These are phyloP conservation scores for Drosophila ezoana DNA, from an alignment of 2,888 invertebrate genomes.

Conservation along the genomic window DNA sequence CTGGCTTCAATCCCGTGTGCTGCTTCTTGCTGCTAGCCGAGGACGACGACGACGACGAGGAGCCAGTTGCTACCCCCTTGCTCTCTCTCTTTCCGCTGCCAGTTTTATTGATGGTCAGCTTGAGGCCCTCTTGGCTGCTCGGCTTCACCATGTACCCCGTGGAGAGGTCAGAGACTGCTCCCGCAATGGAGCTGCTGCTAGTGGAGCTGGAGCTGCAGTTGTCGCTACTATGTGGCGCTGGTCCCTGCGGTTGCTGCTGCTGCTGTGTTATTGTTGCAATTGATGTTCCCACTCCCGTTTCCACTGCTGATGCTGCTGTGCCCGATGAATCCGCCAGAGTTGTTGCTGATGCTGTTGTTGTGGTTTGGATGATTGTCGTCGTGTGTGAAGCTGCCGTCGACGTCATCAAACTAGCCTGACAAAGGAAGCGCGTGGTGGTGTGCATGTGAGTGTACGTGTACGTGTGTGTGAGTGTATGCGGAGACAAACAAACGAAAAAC, in stretches of 20 bases:
- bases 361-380: slow-evolving; percentile 60
- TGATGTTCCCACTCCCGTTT: slow-evolving; percentile 23
- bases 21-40: slow-evolving; percentile 85
- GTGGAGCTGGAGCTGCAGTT: slow-evolving; percentile 31
- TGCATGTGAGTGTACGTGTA: slow-evolving; percentile 15
- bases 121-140: slow-evolving; percentile 94
- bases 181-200: slow-evolving; percentile 43
- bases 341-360: slow-evolving; percentile 29
- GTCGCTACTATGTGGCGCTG: slow-evolving; percentile 50
- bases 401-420: slow-evolving; percentile 85
- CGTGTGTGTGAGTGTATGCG: slow-evolving; percentile 21
- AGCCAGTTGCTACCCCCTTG: slow-evolving; percentile 23
- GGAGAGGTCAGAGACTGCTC: slow-evolving; percentile 76
- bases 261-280: slow-evolving; percentile 19
- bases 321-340: slow-evolving; percentile 24
- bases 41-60: slow-evolving; percentile 23
- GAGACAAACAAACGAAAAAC: slow-evolving; percentile 52
- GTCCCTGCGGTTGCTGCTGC: slow-evolving; percentile 36
- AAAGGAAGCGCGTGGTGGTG: slow-evolving; percentile 80
- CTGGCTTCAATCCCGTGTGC: slow-evolving; percentile 93
- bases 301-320: slow-evolving; percentile 29
- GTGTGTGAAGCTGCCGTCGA: slow-evolving; percentile 74
- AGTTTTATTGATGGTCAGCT: slow-evolving; percentile 96
- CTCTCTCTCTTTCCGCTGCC: slow-evolving; percentile 86
- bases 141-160: slow-evolving; percentile 96